phyloP scores from a whole-genome alignment of 92 coral and sea anemone genomes.

The Porites evermanni region DNA sequence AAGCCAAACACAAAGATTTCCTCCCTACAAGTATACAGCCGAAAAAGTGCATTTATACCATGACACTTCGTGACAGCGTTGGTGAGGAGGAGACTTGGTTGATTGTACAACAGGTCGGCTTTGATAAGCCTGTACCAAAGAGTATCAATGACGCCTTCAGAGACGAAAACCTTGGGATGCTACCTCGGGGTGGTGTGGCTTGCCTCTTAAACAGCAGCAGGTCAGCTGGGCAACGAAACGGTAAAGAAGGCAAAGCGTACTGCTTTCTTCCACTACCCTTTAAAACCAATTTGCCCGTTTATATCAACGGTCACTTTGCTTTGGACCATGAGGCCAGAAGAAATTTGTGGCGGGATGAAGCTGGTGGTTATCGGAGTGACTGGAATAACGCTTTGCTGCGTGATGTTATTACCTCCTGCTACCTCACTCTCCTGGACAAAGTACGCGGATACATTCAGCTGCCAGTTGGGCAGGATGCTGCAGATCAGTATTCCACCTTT shows the following conservation, averaged over 20 bases:
- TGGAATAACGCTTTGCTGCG: slow-evolving; percentile 56
- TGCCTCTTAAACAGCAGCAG: slow-evolving; percentile 36
- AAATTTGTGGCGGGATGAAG: slow-evolving; percentile 64
- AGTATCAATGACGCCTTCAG: slow-evolving; percentile 50
- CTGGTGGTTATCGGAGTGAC: no score
- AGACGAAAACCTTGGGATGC: slow-evolving; percentile 64
- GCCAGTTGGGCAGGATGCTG: background rate
- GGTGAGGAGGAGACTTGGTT: no score
- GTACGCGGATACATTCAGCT: slow-evolving; percentile 36
- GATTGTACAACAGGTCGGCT: slow-evolving; percentile 76
- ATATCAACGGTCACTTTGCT: slow-evolving; percentile 81
- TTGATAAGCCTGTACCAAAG: slow-evolving; percentile 29
- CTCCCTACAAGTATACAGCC: slow-evolving; percentile 51
- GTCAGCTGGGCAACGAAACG: no score
- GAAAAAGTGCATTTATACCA: slow-evolving; percentile 56
- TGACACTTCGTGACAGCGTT: slow-evolving; percentile 58
- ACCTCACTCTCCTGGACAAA: slow-evolving; percentile 45
- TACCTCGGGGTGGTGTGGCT: slow-evolving; percentile 96
- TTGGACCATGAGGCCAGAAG: slow-evolving; percentile 63
- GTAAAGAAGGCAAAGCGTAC: background rate
- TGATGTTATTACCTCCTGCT: slow-evolving; percentile 68
- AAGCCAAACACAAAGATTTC: slow-evolving; percentile 11
- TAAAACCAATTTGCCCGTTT: slow-evolving; percentile 71
- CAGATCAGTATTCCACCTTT: background rate
- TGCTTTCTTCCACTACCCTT: slow-evolving; percentile 59